Conservation (phyloP, 2,797 vertebrate genomes). For the Liasis olivaceus region DNA sequence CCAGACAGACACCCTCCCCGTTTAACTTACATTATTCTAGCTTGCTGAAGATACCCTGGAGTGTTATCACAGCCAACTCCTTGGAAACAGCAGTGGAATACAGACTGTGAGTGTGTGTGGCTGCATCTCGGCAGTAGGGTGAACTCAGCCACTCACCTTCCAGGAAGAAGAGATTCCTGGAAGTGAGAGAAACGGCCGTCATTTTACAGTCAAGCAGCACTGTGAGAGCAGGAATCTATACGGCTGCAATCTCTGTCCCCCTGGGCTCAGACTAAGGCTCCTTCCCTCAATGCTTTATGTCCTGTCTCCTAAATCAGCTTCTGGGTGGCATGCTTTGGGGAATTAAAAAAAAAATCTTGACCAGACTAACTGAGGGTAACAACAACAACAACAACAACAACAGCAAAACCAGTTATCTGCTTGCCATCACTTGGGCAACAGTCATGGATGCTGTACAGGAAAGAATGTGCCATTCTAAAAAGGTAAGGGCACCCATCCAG, state of each 20-base stretch:
- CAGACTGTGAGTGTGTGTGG: slow-evolving; percentile 73
- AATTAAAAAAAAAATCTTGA: not conserved
- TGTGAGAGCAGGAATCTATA: slow-evolving; percentile 66
- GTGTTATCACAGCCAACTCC: slow-evolving; percentile 74
- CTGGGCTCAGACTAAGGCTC: slow-evolving; percentile 47
- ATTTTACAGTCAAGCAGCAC: slow-evolving; percentile 70
- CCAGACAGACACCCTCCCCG: slow-evolving; percentile 60
- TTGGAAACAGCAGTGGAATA: slow-evolving; percentile 75
- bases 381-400: slow-evolving; percentile 13
- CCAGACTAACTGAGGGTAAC: not conserved
- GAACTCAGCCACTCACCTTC: slow-evolving; percentile 78
- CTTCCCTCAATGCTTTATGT: slow-evolving; percentile 22
- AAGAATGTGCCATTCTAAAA: not conserved
- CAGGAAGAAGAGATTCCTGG: slow-evolving; percentile 80
- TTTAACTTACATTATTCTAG: slow-evolving; percentile 74
- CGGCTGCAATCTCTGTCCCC: slow-evolving; percentile 51
- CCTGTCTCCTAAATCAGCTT: slow-evolving; percentile 1
- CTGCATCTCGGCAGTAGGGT: slow-evolving; percentile 74
- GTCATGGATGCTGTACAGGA: not conserved
- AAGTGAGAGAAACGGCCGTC: slow-evolving; percentile 75
- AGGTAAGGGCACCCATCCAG: slow-evolving; percentile 19
- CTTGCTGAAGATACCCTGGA: slow-evolving; percentile 74
- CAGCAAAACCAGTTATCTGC: slow-evolving; percentile 44
- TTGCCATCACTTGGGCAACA: slow-evolving; percentile 16
- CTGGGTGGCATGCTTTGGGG: not conserved